Conservation (phyloP, 2,888 invertebrate species). For the Phania funesta region DNA sequence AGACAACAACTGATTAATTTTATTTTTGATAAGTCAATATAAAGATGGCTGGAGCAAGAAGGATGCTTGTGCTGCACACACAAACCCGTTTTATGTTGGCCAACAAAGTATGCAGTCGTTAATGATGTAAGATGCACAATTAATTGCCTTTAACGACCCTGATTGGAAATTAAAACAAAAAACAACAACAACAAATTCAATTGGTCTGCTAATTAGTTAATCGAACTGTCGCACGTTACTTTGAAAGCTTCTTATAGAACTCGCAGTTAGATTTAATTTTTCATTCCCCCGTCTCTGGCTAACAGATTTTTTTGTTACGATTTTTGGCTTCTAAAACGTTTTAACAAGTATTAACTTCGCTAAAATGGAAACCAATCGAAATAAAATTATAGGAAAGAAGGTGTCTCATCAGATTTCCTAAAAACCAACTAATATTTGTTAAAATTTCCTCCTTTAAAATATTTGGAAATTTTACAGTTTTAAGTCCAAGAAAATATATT, state of each 20-base stretch:
- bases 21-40: constrained; percentile 59
- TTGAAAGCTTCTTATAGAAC: not conserved
- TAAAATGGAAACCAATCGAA: no score
- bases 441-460: no score
- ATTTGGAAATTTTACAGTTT: no score
- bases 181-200: not conserved
- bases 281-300: no score
- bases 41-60: not conserved
- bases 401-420: no score
- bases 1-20: constrained; percentile 62
- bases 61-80: not conserved
- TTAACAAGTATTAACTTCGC: no score
- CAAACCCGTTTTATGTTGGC: constrained; percentile 22
- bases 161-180: constrained; percentile 25
- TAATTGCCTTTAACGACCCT: constrained; percentile 28
- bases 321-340: no score
- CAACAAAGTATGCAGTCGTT: constrained; percentile 39
- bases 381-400: no score
- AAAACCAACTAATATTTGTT: no score
- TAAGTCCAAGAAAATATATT: no score
- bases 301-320: no score
- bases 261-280: not conserved
- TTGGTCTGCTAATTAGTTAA: not conserved
- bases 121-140: constrained; percentile 38
- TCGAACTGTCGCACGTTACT: not conserved